These are phyloP conservation scores for Dynastes tityus DNA, from an alignment of 2,888 invertebrate genomes.

Conservation along the genomic window DNA sequence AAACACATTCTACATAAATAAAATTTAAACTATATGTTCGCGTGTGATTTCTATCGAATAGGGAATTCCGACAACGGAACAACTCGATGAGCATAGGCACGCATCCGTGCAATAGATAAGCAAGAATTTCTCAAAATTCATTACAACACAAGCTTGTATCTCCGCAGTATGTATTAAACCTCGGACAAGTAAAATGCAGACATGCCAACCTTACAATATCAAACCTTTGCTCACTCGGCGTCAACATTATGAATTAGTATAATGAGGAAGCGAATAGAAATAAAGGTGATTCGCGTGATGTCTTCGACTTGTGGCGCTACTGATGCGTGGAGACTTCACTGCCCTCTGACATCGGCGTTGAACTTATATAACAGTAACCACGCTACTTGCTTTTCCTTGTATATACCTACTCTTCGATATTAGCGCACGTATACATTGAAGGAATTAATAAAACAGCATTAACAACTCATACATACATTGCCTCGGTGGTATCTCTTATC, in stretches of 20 bases:
- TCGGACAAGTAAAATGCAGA: constrained; percentile 21
- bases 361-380: constrained; percentile 66
- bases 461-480: constrained; percentile 37
- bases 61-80: constrained; percentile 12
- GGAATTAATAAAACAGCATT: constrained; percentile 51
- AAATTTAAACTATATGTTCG: background rate
- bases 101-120: constrained; percentile 36
- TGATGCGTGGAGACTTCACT: constrained; percentile 67
- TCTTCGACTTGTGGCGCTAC: constrained; percentile 62
- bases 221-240: constrained; percentile 41
- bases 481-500: constrained; percentile 42
- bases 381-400: constrained; percentile 64
- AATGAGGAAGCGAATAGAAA: constrained; percentile 53
- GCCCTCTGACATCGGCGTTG: constrained; percentile 67
- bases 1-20: background rate
- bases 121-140: constrained; percentile 38
- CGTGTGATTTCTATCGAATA: constrained; percentile 13
- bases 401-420: constrained; percentile 18
- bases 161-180: constrained; percentile 11
- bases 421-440: constrained; percentile 32
- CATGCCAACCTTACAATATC: constrained; percentile 34
- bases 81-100: constrained; percentile 15
- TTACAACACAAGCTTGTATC: constrained; percentile 27
- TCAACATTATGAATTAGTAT: constrained; percentile 52
- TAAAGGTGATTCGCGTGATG: constrained; percentile 60